Evolutionary conservation across 2,113 vertebrate genomes (phyloP).

Genomic region (Cottus gobio): DNA sequence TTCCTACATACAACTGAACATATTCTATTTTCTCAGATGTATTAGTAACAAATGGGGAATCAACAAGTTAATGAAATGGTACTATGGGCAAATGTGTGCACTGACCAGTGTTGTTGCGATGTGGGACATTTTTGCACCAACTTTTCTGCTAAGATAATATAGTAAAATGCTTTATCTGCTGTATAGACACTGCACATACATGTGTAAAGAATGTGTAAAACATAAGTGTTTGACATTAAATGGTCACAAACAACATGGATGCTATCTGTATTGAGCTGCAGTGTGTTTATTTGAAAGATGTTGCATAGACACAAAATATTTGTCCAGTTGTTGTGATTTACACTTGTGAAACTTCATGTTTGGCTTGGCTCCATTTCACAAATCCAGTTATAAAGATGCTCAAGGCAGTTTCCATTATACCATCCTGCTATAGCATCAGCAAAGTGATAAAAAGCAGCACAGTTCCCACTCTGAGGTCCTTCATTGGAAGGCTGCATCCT

Average conservation of each 20-base stretch:
- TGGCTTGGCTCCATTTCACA: slow-evolving; percentile 60
- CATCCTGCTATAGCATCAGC: slow-evolving; percentile 4
- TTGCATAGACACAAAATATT: background rate
- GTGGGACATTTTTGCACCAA: background rate
- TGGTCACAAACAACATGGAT: background rate
- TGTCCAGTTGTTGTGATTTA: background rate
- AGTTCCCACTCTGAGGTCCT: slow-evolving; percentile 46
- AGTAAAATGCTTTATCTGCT: background rate
- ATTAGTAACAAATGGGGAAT: background rate
- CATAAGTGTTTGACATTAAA: background rate
- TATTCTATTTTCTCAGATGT: background rate
- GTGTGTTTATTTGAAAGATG: slow-evolving; percentile 12
- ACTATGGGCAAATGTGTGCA: background rate
- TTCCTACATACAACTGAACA: background rate
- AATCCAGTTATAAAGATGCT: slow-evolving; percentile 52
- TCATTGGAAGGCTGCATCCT: background rate
- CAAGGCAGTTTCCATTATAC: slow-evolving; percentile 55
- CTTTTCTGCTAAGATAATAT: background rate
- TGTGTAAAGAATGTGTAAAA: background rate
- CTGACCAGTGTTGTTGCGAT: background rate
- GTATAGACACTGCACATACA: background rate
- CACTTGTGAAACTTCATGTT: background rate
- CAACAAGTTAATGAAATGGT: background rate
- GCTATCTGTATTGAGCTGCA: background rate
- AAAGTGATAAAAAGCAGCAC: slow-evolving; percentile 45